A percentile compares a stretch with the other conserved stretches of the same genome.
Conservation (phyloP, 1,140 invertebrate genomes). For the Halyomorpha halys region DNA sequence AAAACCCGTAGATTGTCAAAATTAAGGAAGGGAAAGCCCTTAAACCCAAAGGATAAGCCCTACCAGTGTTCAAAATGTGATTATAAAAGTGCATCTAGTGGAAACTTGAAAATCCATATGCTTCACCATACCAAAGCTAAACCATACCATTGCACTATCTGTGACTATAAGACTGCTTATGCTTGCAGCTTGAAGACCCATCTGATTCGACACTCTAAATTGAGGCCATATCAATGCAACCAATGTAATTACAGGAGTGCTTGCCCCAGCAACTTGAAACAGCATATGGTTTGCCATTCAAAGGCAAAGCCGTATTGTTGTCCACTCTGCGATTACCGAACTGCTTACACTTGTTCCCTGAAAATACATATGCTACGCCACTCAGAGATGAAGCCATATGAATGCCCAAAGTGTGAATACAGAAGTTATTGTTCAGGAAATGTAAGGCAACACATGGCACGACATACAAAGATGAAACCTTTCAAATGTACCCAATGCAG, state of each 20-base stretch:
- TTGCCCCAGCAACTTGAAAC: background rate
- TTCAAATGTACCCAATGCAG: background rate
- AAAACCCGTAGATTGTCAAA: too few species aligned
- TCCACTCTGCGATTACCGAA: background rate
- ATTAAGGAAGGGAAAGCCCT: too few species aligned
- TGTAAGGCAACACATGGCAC: background rate
- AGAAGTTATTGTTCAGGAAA: background rate
- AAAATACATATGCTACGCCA: background rate
- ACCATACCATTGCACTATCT: background rate
- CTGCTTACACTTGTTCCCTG: background rate
- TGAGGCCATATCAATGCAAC: background rate
- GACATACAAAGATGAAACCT: background rate
- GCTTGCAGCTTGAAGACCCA: background rate
- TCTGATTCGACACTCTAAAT: background rate
- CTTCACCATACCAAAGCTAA: background rate
- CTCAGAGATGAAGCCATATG: background rate
- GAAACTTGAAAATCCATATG: background rate
- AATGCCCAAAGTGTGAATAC: background rate
- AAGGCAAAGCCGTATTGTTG: background rate
- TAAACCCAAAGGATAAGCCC: background rate
- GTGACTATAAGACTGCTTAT: constrained; percentile 3
- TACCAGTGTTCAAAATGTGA: background rate
- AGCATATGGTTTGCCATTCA: background rate
- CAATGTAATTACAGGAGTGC: background rate
- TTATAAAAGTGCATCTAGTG: background rate